Evolutionary conservation across 2,888 invertebrate species (phyloP).

Genomic region (Aleiodes alternator): DNA sequence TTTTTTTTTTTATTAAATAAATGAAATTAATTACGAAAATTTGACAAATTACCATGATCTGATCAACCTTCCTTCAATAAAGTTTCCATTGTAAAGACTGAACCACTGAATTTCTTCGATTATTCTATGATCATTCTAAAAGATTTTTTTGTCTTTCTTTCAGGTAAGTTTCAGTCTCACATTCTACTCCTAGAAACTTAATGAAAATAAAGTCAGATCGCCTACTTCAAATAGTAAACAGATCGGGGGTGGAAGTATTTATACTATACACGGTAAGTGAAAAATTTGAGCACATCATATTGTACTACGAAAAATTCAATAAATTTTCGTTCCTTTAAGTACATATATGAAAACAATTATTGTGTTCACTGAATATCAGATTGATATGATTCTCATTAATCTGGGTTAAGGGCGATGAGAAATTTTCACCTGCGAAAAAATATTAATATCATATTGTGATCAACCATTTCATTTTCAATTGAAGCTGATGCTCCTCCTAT

Average conservation of each 20-base stretch:
- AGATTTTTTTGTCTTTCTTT: constrained; percentile 48
- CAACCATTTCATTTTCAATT: no score
- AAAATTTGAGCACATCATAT: constrained; percentile 44
- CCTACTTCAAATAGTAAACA: not conserved
- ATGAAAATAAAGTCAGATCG: constrained; percentile 8
- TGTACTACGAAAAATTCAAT: constrained; percentile 36
- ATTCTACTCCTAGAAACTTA: constrained; percentile 31
- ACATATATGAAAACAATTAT: constrained; percentile 15
- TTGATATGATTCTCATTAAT: constrained; percentile 8
- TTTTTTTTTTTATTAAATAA: no score
- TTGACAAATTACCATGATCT: no score
- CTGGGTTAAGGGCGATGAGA: not conserved
- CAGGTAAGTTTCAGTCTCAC: constrained; percentile 57
- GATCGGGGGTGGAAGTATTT: not conserved
- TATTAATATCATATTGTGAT: no score
- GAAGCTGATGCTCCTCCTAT: no score
- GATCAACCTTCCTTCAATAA: no score
- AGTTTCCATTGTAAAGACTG: no score
- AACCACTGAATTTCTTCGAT: not conserved
- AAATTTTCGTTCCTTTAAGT: constrained; percentile 1
- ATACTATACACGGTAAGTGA: constrained; percentile 43
- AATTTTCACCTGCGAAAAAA: no score
- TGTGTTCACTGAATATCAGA: constrained; percentile 21
- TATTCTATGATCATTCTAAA: constrained; percentile 8
- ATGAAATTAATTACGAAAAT: no score